Evolutionary conservation across 2,113 vertebrate species (phyloP).

Genomic region (Thalassoma bifasciatum): DNA sequence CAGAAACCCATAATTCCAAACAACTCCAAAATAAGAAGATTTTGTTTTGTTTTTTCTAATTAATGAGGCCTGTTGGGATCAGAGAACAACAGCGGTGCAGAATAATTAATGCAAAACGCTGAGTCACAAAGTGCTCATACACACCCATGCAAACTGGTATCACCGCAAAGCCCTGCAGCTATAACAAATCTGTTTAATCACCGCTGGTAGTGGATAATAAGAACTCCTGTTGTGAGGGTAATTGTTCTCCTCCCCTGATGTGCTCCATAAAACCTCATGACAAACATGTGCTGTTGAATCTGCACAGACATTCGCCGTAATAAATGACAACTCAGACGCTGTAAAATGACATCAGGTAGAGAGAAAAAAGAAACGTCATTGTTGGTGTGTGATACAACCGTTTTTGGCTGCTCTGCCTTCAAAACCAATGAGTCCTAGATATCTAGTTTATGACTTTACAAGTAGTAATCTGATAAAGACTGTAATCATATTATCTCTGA

Average conservation of each 20-base stretch:
- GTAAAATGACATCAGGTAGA: slow-evolving; percentile 20
- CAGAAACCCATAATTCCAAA: slow-evolving; percentile 24
- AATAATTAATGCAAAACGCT: slow-evolving; percentile 43
- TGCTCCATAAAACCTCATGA: slow-evolving; percentile 67
- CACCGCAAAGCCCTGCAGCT: slow-evolving; percentile 33
- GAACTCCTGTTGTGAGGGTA: slow-evolving; percentile 68
- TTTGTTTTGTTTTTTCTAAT: slow-evolving; percentile 30
- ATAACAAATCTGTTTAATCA: slow-evolving; percentile 64
- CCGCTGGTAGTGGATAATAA: slow-evolving; percentile 61
- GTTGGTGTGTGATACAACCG: neutral
- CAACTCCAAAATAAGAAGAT: slow-evolving; percentile 33
- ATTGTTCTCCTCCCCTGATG: slow-evolving; percentile 69
- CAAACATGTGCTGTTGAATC: slow-evolving; percentile 70
- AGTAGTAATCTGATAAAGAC: no score
- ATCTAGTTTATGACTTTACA: no score
- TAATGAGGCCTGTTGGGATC: slow-evolving; percentile 29
- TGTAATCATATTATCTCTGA: no score
- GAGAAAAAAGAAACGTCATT: neutral
- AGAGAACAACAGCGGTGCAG: slow-evolving; percentile 24
- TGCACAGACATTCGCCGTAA: slow-evolving; percentile 59
- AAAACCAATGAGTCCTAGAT: no score
- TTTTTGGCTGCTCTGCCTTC: no score
- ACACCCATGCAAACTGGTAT: slow-evolving; percentile 43
- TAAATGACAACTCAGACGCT: slow-evolving; percentile 55
- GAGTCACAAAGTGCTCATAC: slow-evolving; percentile 37